A percentile compares a stretch with the other conserved stretches of the same genome.
Evolutionary conservation across 2,113 vertebrate species (phyloP).

Genomic region (Bufo bufo): DNA sequence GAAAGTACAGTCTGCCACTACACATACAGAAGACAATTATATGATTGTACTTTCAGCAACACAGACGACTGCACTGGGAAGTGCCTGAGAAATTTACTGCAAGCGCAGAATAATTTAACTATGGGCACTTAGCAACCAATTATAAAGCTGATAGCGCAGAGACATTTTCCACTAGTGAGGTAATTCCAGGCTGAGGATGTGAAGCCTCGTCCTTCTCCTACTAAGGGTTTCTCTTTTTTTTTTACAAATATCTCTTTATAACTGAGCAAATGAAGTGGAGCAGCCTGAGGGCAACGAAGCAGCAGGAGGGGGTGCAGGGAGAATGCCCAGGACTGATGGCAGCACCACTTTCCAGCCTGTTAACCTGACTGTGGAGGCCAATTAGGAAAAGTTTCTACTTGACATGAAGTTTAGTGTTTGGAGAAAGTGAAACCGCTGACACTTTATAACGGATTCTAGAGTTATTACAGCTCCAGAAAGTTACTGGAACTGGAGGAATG

Average conservation of each 20-base stretch:
- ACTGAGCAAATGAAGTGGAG: slow-evolving; percentile 72
- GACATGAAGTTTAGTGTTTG: neutral
- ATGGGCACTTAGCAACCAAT: slow-evolving; percentile 59
- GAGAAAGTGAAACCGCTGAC: neutral
- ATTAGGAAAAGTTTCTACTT: slow-evolving; percentile 72
- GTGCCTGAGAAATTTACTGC: slow-evolving; percentile 21
- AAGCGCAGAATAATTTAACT: slow-evolving; percentile 43
- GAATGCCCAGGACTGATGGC: slow-evolving; percentile 72
- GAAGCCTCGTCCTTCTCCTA: slow-evolving; percentile 64
- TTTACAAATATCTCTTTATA: slow-evolving; percentile 66
- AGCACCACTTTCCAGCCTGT: slow-evolving; percentile 76
- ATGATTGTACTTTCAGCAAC: neutral
- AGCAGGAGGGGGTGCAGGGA: slow-evolving; percentile 56
- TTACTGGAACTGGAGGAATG: neutral
- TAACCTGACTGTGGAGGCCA: slow-evolving; percentile 79
- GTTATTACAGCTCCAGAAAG: neutral
- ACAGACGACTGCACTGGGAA: neutral
- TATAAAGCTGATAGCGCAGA: slow-evolving; percentile 58
- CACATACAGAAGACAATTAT: neutral
- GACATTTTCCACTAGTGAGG: slow-evolving; percentile 62
- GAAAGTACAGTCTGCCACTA: neutral
- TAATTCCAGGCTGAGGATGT: slow-evolving; percentile 63
- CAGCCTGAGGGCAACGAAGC: slow-evolving; percentile 74
- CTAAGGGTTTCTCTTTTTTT: slow-evolving; percentile 51
- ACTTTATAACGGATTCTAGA: neutral